Evolutionary conservation across 2,888 invertebrate species (phyloP).

Genomic region (Troilus luridus): DNA sequence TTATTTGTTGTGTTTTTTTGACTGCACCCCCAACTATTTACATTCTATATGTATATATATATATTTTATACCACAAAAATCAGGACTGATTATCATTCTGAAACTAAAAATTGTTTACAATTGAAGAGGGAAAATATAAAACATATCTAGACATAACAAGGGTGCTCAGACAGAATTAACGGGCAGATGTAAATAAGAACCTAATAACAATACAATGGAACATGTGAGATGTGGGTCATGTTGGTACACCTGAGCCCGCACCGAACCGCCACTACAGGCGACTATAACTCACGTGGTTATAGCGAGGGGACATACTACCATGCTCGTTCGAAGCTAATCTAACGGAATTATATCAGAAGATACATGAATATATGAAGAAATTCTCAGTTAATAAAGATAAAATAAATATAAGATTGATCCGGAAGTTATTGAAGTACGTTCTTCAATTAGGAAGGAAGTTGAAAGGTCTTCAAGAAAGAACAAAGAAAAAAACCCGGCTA

Average conservation of each 20-base stretch:
- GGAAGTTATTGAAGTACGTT: too few relatives aligned
- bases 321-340: background rate
- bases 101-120: too few relatives aligned
- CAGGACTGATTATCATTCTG: too few relatives aligned
- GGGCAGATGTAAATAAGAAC: conserved; percentile 26
- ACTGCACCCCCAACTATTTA: too few relatives aligned
- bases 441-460: too few relatives aligned
- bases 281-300: background rate
- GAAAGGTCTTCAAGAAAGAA: too few relatives aligned
- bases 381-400: background rate
- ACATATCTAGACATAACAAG: background rate
- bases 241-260: conserved; percentile 44
- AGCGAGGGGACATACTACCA: background rate
- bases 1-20: too few relatives aligned
- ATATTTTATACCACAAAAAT: too few relatives aligned
- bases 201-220: conserved; percentile 49
- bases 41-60: too few relatives aligned
- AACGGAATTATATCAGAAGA: background rate
- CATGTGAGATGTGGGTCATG: conserved; percentile 45
- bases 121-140: background rate
- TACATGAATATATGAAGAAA: background rate
- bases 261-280: background rate
- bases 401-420: background rate
- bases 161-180: background rate
- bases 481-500: too few relatives aligned